Evolutionary conservation across 2,888 invertebrate genomes (phyloP).

Genomic region (Diadromus collaris): DNA sequence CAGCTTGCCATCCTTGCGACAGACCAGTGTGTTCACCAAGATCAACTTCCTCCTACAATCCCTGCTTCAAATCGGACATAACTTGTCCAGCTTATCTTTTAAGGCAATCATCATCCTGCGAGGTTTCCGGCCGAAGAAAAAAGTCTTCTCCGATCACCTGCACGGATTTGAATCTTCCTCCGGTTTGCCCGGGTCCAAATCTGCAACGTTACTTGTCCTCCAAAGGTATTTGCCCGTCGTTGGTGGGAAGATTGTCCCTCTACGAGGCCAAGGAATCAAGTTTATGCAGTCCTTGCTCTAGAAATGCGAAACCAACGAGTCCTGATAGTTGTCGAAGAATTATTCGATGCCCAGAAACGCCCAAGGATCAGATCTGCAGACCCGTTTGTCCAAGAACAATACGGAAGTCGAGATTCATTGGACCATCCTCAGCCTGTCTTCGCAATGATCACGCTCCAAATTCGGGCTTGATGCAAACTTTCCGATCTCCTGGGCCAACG

Average conservation of each 20-base stretch:
- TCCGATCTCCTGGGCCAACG: not conserved
- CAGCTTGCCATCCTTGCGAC: conserved; percentile 22
- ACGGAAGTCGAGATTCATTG: conserved; percentile 19
- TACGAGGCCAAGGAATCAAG: conserved; percentile 48
- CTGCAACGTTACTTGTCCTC: conserved; percentile 64
- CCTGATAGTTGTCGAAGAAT: not conserved
- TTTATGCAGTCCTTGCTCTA: conserved; percentile 25
- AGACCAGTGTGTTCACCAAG: conserved; percentile 11
- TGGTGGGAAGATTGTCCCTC: conserved; percentile 58
- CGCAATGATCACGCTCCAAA: conserved; percentile 26
- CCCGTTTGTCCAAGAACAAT: not conserved
- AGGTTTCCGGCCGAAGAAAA: conserved; percentile 23
- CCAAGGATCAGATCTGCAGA: conserved; percentile 6
- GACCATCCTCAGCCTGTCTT: not conserved
- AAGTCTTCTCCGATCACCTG: conserved; percentile 20
- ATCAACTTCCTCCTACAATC: conserved; percentile 27
- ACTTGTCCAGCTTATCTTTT: conserved; percentile 3
- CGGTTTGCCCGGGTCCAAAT: conserved; percentile 64
- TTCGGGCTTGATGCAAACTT: conserved; percentile 29
- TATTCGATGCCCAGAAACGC: not conserved
- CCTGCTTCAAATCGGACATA: conserved; percentile 32
- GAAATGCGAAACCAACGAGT: conserved; percentile 12
- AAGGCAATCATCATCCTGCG: conserved; percentile 26
- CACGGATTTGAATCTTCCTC: conserved; percentile 29
- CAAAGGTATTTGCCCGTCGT: conserved; percentile 60